Evolutionary conservation across 2,888 invertebrate genomes (phyloP).

Genomic region (Chaetogeoica ovagalla): DNA sequence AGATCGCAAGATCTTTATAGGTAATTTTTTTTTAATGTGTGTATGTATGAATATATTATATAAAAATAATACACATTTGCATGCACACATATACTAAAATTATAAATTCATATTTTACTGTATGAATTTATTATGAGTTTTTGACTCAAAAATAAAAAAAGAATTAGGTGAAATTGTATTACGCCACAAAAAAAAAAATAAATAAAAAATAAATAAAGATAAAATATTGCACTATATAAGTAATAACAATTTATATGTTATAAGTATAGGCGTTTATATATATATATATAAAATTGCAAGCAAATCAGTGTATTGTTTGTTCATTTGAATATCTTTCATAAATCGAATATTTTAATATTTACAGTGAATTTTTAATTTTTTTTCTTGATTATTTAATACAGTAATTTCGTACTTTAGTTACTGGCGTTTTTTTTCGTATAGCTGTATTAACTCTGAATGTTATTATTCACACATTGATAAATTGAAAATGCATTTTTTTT

Average conservation of each 20-base stretch:
- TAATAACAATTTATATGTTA: not conserved
- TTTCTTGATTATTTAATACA: not conserved
- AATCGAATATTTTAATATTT: not conserved
- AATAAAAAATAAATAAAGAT: not conserved
- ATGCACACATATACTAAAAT: not conserved
- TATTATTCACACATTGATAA: too few species aligned
- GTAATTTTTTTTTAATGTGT: conserved; percentile 3
- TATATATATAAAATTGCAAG: conserved; percentile 1
- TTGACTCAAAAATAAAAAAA: not conserved
- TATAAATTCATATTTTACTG: conserved; percentile 11
- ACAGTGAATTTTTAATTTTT: not conserved
- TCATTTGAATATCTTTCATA: not conserved
- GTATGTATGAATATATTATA: not conserved
- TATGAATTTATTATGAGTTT: conserved; percentile 12
- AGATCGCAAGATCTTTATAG: conserved; percentile 28
- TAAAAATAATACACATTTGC: not conserved
- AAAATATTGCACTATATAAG: not conserved
- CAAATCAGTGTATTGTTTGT: not conserved
- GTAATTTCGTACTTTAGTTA: too few species aligned
- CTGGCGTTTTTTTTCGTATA: too few species aligned
- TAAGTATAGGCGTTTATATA: not conserved
- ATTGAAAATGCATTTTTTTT: too few species aligned
- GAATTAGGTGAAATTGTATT: not conserved
- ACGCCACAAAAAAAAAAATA: conserved; percentile 7
- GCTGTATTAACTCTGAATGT: too few species aligned